phyloP scores from a whole-genome alignment of 2,888 invertebrate genomes.

The Lepidocyrtoides sp. region DNA sequence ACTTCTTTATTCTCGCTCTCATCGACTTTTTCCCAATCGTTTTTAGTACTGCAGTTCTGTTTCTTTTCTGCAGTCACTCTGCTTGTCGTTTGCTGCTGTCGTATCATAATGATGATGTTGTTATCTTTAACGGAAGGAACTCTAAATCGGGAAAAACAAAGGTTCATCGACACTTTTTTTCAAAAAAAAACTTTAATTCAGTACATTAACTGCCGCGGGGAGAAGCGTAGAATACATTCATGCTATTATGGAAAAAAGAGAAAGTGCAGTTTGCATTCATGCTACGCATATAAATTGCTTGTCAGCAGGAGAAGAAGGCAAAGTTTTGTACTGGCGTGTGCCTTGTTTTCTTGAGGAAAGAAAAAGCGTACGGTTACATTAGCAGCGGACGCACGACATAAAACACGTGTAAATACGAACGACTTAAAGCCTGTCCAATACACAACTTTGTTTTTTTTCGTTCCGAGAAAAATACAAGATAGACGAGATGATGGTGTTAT shows the following conservation, averaged over 20 bases:
- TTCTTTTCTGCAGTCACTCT: background rate
- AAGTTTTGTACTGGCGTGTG: background rate
- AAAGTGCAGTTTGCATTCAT: constrained; percentile 51
- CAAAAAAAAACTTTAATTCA: constrained; percentile 46
- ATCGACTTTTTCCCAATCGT: constrained; percentile 9
- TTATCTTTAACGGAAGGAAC: background rate
- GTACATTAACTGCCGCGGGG: background rate
- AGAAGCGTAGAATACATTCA: background rate
- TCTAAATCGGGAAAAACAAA: constrained; percentile 16
- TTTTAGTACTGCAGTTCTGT: background rate
- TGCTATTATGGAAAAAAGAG: background rate
- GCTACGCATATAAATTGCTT: constrained; percentile 36
- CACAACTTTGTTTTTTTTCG: background rate
- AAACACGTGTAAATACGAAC: background rate
- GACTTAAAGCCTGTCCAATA: background rate
- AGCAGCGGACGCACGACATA: background rate
- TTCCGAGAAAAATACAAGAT: background rate
- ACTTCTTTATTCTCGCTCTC: background rate
- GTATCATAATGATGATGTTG: constrained; percentile 29
- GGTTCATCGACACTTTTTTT: constrained; percentile 51
- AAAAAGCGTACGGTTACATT: background rate
- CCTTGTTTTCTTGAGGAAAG: background rate
- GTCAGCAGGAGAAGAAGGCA: background rate
- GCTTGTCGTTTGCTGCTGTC: background rate
- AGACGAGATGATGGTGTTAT: background rate